Evolutionary conservation across 2,113 vertebrate genomes (phyloP), one percentile per base, ranked within the genome.

Genomic region (Anolis carolinensis): DNA sequence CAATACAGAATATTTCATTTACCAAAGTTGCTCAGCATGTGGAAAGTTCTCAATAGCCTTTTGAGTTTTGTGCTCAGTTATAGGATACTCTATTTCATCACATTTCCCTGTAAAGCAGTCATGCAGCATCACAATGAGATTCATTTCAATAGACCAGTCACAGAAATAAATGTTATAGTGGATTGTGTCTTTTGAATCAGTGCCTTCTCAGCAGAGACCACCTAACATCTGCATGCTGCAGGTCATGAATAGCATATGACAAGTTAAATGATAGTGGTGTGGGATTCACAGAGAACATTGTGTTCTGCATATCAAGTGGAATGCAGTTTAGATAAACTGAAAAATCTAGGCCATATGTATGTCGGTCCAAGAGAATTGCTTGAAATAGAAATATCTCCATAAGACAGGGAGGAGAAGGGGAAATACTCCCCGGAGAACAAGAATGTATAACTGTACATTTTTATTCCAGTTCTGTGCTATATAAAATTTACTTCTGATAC

Each of bases 211-310:
- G 34, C 10, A 72, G 50, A 86, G 68, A 48, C 21, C 50, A 52
- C 34, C 52, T n/a, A 32, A 79, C 39, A 16, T 30, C 65, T 30
- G 18, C 73, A 83, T 39, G 62, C 44, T 78, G 34, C 21, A 73
- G 21, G 50, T 74, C 55, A 73, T 65, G 78, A 86, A 80, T 86
- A 79, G 52, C 44, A 73, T 34, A 67, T 67, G 65, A 62, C 36
- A 73, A 73, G 34, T 83, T 83, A 73, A 63, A 73, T 80, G 63
- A 39, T 71, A 85, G 76, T 9, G 6, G 27, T 79, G 52, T 74
- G 34, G 59, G 39, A 67, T 32, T 34, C 52, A 62, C 44, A 36
- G 71, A 75, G 16, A 83, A 8, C 52, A 30, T 27, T 21, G 36
- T 62, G 8, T 62, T 32, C 52, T n/a, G 34, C 34, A 70, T 63